Evolutionary conservation across 1,140 invertebrate genomes (phyloP).

Genomic region (Cyphomyrmex costatus): DNA sequence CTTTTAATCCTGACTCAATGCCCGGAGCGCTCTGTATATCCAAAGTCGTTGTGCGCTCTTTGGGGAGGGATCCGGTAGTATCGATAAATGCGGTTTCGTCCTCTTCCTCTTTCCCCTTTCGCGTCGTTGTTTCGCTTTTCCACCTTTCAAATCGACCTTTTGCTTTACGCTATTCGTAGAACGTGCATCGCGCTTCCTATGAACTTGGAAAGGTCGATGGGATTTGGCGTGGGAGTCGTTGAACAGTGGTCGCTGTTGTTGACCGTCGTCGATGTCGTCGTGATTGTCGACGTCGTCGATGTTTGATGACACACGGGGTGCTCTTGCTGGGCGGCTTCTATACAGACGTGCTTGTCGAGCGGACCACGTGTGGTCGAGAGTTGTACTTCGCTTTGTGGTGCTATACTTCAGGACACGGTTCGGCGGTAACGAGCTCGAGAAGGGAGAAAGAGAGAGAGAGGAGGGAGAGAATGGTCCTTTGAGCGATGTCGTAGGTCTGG

Average conservation of each 20-base stretch:
- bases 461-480: slow-evolving; percentile 40
- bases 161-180: slow-evolving; percentile 6
- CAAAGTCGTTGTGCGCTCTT: slow-evolving; percentile 13
- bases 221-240: slow-evolving; percentile 46
- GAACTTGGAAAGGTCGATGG: slow-evolving; percentile 39
- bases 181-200: background rate
- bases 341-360: slow-evolving; percentile 46
- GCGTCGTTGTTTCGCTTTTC: too few species aligned
- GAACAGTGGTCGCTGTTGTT: slow-evolving; percentile 26
- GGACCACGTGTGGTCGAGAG: slow-evolving; percentile 50
- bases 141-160: background rate
- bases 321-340: slow-evolving; percentile 24
- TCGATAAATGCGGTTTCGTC: background rate
- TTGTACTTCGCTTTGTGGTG: slow-evolving; percentile 60
- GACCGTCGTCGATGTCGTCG: slow-evolving; percentile 44
- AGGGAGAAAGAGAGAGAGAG: slow-evolving; percentile 1
- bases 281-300: slow-evolving; percentile 59
- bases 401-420: slow-evolving; percentile 54
- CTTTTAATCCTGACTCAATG: slow-evolving; percentile 38
- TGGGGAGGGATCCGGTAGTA: background rate
- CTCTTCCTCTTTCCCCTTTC: too few species aligned
- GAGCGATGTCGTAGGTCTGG: slow-evolving; percentile 48
- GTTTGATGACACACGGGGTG: slow-evolving; percentile 56
- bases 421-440: slow-evolving; percentile 35
- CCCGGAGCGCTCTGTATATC: background rate